Evolutionary conservation across 2,797 vertebrate genomes (phyloP), one percentile per base, ranked within the genome.

Genomic region (Ceryle rudis): DNA sequence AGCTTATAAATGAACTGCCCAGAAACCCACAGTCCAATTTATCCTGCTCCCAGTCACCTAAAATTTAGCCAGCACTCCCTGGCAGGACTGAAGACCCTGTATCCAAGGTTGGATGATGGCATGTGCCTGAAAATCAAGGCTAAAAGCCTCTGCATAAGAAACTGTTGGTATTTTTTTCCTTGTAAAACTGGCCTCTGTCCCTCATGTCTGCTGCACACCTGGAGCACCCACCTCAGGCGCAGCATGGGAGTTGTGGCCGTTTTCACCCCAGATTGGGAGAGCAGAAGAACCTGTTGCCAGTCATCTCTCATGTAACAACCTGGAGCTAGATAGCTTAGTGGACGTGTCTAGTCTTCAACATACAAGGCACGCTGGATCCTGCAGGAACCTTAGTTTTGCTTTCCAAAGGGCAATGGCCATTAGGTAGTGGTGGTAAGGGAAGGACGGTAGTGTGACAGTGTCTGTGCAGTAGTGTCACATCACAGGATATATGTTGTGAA

Each of bases 181-280:
- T 65, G 47, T 42, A n/a, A 49, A 81, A 33, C 28, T 26, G 52
- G 5, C 11, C 10, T 55, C 46, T 41, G 13, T 42, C 65, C 47
- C 23, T 33, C 15, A 13, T 55, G 25, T 46, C 64, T 62, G 26
- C 62, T 33, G 37, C 1, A 0, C 7, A 8, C 28, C n/a, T 14
- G 5, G 46, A 74, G 29, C 23, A 71, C 39, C 37, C 37, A 73
- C 4, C 25, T 61, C 41, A 39, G 33, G 49, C 82, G 54, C 31
- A 75, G 29, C 1, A 1, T 8, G 52, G 65, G 41, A 79, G 15
- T 19, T 0, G 0, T 23, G 78, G 51, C 29, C 25, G 5, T 46
- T 70, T 60, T 37, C 44, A 88, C 14, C 69, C 60, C 25, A 17
- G 3, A 74, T 67, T 17, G 69, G 52, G 5, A 64, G 8, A 28